A percentile compares a stretch with the other conserved stretches of the same genome.
Conservation (phyloP, 2,797 vertebrate genomes). For the Eulemur rubriventer region DNA sequence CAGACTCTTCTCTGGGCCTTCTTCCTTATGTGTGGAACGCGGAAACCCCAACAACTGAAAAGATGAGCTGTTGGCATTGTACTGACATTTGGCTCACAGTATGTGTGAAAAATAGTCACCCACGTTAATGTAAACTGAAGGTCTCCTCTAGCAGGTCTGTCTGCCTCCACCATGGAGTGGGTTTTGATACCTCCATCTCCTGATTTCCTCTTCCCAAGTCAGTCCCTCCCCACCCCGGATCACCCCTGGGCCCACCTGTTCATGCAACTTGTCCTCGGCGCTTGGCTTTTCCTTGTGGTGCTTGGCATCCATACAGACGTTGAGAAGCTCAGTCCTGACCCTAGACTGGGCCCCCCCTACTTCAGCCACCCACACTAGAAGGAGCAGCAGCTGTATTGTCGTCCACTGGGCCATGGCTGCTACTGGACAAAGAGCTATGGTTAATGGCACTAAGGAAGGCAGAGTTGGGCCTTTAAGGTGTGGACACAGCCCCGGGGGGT, state of each 20-base stretch:
- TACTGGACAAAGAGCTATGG: constrained; percentile 7
- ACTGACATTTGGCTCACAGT: not conserved
- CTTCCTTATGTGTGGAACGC: not conserved
- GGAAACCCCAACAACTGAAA: not conserved
- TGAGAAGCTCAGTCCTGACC: constrained; percentile 83
- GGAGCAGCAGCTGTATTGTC: constrained; percentile 12
- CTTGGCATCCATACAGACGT: constrained; percentile 93
- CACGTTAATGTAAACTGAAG: not conserved
- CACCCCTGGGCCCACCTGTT: constrained; percentile 85
- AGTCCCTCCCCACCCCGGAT: not conserved
- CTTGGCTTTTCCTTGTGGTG: constrained; percentile 93
- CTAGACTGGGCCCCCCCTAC: not conserved
- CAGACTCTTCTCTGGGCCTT: not conserved
- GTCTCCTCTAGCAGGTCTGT: not conserved
- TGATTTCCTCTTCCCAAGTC: not conserved
- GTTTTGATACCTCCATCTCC: not conserved
- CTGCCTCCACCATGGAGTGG: not conserved
- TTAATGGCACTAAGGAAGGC: constrained; percentile 14
- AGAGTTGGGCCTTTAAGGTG: not conserved
- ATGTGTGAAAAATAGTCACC: not conserved
- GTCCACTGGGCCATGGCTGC: constrained; percentile 22
- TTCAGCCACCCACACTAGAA: not conserved
- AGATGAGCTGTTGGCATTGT: not conserved
- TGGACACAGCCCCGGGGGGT: not conserved
- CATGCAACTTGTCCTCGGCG: constrained; percentile 89